phyloP scores from a whole-genome alignment of 2,113 vertebrate genomes.

The Menura novaehollandiae region DNA sequence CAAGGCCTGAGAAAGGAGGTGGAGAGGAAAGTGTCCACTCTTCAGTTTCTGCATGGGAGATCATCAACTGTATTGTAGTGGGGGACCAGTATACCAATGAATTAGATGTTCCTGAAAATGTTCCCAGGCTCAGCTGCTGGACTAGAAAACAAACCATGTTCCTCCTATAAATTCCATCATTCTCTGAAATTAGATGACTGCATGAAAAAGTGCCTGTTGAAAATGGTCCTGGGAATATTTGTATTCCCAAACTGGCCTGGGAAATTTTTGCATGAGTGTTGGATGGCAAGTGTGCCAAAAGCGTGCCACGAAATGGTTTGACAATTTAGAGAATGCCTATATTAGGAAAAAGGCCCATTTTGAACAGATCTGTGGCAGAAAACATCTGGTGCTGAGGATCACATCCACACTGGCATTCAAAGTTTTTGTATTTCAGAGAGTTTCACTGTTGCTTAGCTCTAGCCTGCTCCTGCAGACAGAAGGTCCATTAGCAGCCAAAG shows the following conservation, averaged over 20 bases:
- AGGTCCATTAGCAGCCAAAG: conserved; percentile 10
- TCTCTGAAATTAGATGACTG: conserved; percentile 3
- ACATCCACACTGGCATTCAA: neutral
- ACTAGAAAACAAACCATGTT: neutral
- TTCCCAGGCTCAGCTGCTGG: conserved; percentile 15
- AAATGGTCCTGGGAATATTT: conserved; percentile 15
- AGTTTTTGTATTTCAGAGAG: neutral
- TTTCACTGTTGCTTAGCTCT: neutral
- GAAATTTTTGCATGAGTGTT: neutral
- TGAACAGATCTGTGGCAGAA: neutral
- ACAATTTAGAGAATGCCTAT: neutral
- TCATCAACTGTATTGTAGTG: neutral
- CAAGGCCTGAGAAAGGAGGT: neutral
- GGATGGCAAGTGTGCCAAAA: neutral
- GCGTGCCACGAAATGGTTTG: neutral
- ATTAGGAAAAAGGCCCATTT: neutral
- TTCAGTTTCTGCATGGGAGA: neutral
- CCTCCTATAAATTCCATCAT: neutral
- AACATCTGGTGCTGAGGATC: neutral
- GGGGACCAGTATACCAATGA: neutral
- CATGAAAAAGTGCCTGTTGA: conserved; percentile 11
- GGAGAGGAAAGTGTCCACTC: neutral
- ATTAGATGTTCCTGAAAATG: neutral
- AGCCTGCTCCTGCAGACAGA: neutral
- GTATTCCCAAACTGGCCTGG: neutral